Percentiles rank a stretch among this genome's conserved stretches.
These are phyloP conservation scores for Drosophila melanocephala DNA, from an alignment of 2,888 invertebrate species.

Conservation along the genomic window DNA sequence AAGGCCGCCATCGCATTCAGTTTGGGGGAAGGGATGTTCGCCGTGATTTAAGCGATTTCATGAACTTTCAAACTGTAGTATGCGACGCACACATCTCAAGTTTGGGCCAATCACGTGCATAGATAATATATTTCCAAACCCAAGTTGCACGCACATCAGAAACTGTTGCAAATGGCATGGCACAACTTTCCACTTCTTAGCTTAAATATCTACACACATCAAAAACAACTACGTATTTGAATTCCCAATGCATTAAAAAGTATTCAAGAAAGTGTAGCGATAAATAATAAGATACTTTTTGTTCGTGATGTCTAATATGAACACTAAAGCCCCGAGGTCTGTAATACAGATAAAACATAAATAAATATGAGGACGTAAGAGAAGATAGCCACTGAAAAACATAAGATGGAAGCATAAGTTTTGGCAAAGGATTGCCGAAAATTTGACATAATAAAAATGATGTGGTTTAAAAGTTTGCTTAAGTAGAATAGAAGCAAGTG, in stretches of 20 bases:
- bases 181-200: conserved; percentile 1
- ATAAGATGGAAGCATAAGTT: background rate
- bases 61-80: conserved; percentile 46
- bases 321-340: background rate
- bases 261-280: conserved; percentile 23
- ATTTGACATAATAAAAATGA: background rate
- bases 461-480: too few relatives aligned
- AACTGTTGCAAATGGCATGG: conserved; percentile 18
- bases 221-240: conserved; percentile 2
- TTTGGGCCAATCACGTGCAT: conserved; percentile 51
- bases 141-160: conserved; percentile 14
- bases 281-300: conserved; percentile 16
- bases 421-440: background rate
- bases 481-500: background rate
- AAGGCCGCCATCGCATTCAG: background rate
- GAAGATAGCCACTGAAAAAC: background rate
- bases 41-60: conserved; percentile 53
- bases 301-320: background rate
- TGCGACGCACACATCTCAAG: conserved; percentile 20
- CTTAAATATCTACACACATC: conserved; percentile 1
- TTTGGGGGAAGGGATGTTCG: background rate
- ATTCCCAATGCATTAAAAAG: conserved; percentile 18
- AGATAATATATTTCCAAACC: conserved; percentile 11
- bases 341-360: background rate
- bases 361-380: background rate